Percentiles rank a stretch among this genome's conserved stretches.
phyloP scores from a whole-genome alignment of 2,113 vertebrate species.

The Delphinus delphis region DNA sequence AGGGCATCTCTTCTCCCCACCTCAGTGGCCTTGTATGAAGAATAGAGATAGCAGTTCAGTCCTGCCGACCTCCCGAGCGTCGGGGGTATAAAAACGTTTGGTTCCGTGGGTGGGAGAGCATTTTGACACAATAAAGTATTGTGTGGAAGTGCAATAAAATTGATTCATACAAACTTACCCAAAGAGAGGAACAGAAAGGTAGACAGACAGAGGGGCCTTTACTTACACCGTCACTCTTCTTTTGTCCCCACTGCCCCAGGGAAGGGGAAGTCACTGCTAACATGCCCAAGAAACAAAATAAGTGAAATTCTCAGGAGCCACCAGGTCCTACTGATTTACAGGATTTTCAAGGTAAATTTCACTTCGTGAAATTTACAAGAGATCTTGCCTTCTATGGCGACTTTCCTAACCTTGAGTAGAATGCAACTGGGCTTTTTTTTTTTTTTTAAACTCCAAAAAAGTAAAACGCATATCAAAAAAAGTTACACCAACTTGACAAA shows the following conservation, averaged over 20 bases:
- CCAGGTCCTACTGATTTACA: neutral
- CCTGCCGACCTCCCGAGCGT: fast-evolving
- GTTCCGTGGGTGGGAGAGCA: no score
- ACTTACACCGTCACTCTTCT: neutral
- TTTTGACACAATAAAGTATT: fast-evolving
- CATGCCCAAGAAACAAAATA: neutral
- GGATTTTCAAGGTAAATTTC: neutral
- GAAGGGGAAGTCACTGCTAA: neutral
- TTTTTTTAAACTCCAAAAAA: neutral
- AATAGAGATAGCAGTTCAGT: fast-evolving
- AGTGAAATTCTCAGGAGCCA: neutral
- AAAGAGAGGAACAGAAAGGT: neutral
- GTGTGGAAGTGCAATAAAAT: fast-evolving
- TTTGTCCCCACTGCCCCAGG: fast-evolving
- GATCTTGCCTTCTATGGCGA: no score
- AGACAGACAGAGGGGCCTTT: neutral
- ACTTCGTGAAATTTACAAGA: neutral
- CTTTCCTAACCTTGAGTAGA: neutral
- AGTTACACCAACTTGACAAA: neutral
- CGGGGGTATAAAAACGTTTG: neutral
- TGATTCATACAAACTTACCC: neutral
- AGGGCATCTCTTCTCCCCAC: neutral
- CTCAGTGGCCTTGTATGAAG: neutral
- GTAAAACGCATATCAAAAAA: neutral
- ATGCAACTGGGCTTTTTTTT: neutral